Conservation (phyloP, 2,888 invertebrate species). For the Trilocha varians region DNA sequence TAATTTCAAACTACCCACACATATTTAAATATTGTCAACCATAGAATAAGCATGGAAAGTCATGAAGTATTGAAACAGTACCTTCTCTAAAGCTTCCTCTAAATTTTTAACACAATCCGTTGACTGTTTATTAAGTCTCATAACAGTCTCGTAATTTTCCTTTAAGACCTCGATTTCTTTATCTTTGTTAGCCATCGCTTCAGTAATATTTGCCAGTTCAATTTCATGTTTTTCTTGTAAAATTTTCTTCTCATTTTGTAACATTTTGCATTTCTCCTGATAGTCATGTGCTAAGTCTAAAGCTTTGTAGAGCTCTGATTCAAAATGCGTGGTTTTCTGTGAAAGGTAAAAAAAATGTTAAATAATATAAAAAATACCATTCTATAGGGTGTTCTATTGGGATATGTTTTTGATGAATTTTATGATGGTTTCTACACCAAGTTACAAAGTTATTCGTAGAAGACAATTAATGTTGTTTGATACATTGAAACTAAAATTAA, state of each 20-base stretch:
- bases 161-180: slow-evolving; percentile 57
- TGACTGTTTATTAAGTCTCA: slow-evolving; percentile 70
- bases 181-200: slow-evolving; percentile 37
- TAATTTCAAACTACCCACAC: no score
- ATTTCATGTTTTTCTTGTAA: slow-evolving; percentile 51
- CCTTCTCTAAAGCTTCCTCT: slow-evolving; percentile 71
- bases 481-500: no score
- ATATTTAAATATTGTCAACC: no score
- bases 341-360: no score
- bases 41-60: no score
- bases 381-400: no score
- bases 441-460: no score
- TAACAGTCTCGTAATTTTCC: slow-evolving; percentile 62
- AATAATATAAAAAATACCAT: no score
- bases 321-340: slow-evolving; percentile 73
- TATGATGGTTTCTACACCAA: no score
- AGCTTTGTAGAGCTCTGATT: slow-evolving; percentile 82
- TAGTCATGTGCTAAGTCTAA: slow-evolving; percentile 78
- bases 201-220: slow-evolving; percentile 26
- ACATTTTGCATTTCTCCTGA: slow-evolving; percentile 75
- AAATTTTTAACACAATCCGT: slow-evolving; percentile 75
- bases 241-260: slow-evolving; percentile 64
- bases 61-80: slow-evolving; percentile 21
- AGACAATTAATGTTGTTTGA: no score
- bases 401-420: no score